Evolutionary conservation across 2,888 invertebrate genomes (phyloP).

Genomic region (Apoda limacodes): DNA sequence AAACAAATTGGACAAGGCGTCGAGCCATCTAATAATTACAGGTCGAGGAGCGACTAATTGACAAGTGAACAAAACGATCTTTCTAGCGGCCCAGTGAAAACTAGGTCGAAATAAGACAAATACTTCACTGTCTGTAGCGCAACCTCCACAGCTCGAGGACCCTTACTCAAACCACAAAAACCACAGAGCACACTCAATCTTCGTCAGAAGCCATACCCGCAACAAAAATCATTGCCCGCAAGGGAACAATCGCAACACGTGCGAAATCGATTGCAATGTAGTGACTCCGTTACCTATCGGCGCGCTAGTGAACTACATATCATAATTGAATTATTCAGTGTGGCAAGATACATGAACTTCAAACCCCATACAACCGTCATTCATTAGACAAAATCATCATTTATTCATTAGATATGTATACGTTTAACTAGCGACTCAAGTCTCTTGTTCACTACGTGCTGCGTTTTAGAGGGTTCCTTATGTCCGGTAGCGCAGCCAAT

Average conservation of each 20-base stretch:
- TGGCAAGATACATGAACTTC: no score
- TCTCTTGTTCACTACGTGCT: no score
- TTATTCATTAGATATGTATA: no score
- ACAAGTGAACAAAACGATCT: slow-evolving; percentile 28
- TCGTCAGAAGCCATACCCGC: slow-evolving; percentile 40
- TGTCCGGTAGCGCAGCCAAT: no score
- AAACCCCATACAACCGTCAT: no score
- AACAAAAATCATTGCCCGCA: slow-evolving; percentile 38
- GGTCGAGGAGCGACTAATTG: slow-evolving; percentile 33
- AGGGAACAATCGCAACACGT: slow-evolving; percentile 45
- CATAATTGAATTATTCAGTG: slow-evolving; percentile 27
- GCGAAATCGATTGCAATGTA: slow-evolving; percentile 48
- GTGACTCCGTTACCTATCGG: slow-evolving; percentile 44
- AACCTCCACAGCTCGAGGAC: slow-evolving; percentile 24
- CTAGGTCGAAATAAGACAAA: slow-evolving; percentile 15
- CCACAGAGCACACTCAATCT: slow-evolving; percentile 50
- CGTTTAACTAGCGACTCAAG: no score
- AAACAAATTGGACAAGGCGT: slow-evolving; percentile 50
- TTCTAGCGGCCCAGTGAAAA: slow-evolving; percentile 29
- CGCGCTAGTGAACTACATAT: slow-evolving; percentile 25
- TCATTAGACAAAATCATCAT: no score
- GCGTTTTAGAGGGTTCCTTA: no score
- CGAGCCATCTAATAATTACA: slow-evolving; percentile 45
- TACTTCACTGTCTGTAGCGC: slow-evolving; percentile 16
- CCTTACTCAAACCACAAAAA: slow-evolving; percentile 22